A percentile compares a stretch with the other conserved stretches of the same genome.
These are phyloP conservation scores for Hozukius guyotensis DNA, from an alignment of 2,797 vertebrate genomes.

Conservation along the genomic window DNA sequence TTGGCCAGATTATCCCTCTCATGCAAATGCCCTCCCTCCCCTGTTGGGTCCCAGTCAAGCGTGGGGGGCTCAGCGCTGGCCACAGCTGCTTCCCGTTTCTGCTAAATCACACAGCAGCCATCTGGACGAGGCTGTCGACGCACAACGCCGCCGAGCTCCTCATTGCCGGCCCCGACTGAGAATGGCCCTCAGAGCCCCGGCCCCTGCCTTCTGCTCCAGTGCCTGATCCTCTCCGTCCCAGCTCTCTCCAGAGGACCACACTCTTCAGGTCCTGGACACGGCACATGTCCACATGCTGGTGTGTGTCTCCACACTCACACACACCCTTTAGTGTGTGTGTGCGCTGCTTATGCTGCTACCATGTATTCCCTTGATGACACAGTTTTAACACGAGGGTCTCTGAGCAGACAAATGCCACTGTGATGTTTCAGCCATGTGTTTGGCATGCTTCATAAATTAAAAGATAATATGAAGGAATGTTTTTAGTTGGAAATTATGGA, in stretches of 20 bases:
- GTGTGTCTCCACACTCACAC: slow-evolving; percentile 1
- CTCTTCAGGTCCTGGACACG: slow-evolving; percentile 44
- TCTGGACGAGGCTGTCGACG: slow-evolving; percentile 85
- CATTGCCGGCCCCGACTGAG: slow-evolving; percentile 52
- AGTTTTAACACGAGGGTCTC: slow-evolving; percentile 17
- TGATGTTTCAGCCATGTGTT: neutral
- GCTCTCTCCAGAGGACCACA: slow-evolving; percentile 41
- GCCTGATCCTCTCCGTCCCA: slow-evolving; percentile 51
- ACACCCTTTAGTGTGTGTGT: neutral
- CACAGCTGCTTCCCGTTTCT: slow-evolving; percentile 94
- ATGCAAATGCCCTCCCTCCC: slow-evolving; percentile 93
- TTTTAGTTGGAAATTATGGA: neutral
- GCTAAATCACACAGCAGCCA: slow-evolving; percentile 86
- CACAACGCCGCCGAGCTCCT: slow-evolving; percentile 80
- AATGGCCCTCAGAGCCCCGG: slow-evolving; percentile 51
- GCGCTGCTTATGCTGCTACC: neutral
- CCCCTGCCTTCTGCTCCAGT: slow-evolving; percentile 65
- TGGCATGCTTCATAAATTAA: neutral
- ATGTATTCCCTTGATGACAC: neutral
- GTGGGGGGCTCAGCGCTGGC: slow-evolving; percentile 80
- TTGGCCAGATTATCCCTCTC: slow-evolving; percentile 93
- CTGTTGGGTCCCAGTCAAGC: slow-evolving; percentile 89
- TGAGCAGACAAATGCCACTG: neutral
- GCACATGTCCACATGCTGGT: slow-evolving; percentile 18
- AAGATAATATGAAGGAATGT: neutral